These are phyloP conservation scores for Gymnoscopelus braueri DNA, from an alignment of 2,797 vertebrate genomes.

Conservation along the genomic window DNA sequence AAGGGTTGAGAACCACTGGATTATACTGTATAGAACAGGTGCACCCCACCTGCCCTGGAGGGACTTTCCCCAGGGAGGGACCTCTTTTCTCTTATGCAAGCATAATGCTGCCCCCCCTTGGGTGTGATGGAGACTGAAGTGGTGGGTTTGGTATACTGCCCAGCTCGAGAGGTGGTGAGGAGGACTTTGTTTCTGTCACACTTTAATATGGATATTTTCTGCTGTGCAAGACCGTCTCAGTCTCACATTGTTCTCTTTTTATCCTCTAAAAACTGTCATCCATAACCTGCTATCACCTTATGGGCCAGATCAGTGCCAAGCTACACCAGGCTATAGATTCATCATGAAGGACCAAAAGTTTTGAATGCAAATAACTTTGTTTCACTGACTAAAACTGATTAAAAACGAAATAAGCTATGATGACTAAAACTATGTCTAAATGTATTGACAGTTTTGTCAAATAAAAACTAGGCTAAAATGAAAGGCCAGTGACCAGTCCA, in stretches of 20 bases:
- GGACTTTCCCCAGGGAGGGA: not conserved
- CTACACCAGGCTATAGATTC: too few species aligned
- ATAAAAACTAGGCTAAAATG: too few species aligned
- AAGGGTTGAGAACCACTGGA: too few species aligned
- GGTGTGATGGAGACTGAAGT: not conserved
- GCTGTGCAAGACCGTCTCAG: constrained; percentile 29
- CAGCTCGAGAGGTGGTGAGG: not conserved
- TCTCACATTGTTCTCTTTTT: constrained; percentile 24
- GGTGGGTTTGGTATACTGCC: constrained; percentile 26
- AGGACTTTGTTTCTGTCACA: constrained; percentile 13
- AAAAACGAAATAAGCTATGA: too few species aligned
- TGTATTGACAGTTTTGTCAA: too few species aligned
- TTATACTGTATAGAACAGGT: too few species aligned
- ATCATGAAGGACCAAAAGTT: too few species aligned
- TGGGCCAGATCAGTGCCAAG: too few species aligned
- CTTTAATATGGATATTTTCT: constrained; percentile 17
- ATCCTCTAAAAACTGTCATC: constrained; percentile 25
- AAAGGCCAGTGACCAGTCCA: too few species aligned
- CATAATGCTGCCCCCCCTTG: constrained; percentile 16
- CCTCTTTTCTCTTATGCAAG: not conserved
- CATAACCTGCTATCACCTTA: constrained; percentile 4
- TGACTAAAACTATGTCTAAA: too few species aligned
- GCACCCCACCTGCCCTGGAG: not conserved
- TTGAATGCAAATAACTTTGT: too few species aligned
- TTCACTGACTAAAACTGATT: too few species aligned